phyloP scores from a whole-genome alignment of 2,113 vertebrate genomes.

The Menura novaehollandiae region DNA sequence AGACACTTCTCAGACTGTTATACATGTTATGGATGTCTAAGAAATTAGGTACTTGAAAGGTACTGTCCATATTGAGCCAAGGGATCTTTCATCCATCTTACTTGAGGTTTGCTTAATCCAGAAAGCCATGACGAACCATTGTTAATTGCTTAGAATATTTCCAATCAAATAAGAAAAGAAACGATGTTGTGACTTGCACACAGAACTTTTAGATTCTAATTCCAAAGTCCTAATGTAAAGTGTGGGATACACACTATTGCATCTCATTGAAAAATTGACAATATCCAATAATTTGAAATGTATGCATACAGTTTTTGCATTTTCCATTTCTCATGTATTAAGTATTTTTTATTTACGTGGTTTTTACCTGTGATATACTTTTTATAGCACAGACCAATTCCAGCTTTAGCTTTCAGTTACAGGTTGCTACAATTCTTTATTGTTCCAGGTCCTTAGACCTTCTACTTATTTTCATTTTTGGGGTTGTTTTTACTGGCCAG shows the following conservation, averaged over 20 bases:
- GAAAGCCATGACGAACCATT: not conserved
- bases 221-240: not conserved
- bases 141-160: not conserved
- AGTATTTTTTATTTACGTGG: not conserved
- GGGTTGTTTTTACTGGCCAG: slow-evolving; percentile 65
- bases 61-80: not conserved
- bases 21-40: not conserved
- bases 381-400: not conserved
- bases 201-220: not conserved
- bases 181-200: not conserved
- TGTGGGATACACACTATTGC: not conserved
- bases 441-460: not conserved
- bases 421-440: not conserved
- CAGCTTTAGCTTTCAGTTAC: slow-evolving; percentile 53
- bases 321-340: not conserved
- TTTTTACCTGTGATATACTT: not conserved
- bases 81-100: not conserved
- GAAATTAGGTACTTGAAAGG: not conserved
- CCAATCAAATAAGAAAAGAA: not conserved
- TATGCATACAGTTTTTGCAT: not conserved
- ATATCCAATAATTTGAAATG: not conserved
- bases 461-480: not conserved
- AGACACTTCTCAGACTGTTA: not conserved
- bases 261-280: not conserved
- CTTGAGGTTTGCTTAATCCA: not conserved